These are phyloP conservation scores for Phthorimaea operculella DNA, from an alignment of 1,140 invertebrate species.

Conservation along the genomic window DNA sequence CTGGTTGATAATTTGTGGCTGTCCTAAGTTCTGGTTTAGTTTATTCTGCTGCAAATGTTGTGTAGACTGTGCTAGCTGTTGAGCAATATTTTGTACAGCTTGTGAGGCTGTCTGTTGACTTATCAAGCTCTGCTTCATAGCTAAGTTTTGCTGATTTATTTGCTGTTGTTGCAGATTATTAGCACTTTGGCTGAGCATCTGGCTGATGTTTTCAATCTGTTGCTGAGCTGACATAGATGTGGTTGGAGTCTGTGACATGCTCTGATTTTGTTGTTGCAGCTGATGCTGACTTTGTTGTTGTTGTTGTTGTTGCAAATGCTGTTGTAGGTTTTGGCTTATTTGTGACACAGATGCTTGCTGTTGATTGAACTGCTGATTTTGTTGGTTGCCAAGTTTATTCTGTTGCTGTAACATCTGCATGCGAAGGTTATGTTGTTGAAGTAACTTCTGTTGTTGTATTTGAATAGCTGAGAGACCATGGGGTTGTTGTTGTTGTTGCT, in stretches of 20 bases:
- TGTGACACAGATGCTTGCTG: conserved; percentile 46
- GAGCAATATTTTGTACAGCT: conserved; percentile 61
- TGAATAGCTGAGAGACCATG: conserved; percentile 59
- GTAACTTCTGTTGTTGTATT: conserved; percentile 62
- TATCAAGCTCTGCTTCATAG: conserved; percentile 52
- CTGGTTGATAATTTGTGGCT: conserved; percentile 49
- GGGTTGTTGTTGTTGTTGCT: conserved; percentile 36
- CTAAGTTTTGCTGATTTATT: conserved; percentile 50
- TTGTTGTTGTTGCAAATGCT: conserved; percentile 55
- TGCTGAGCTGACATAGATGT: conserved; percentile 57
- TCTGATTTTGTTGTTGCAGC: conserved; percentile 50
- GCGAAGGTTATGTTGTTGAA: conserved; percentile 62
- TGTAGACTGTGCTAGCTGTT: conserved; percentile 58
- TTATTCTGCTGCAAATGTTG: conserved; percentile 56
- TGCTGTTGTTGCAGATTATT: conserved; percentile 58
- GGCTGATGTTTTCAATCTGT: conserved; percentile 61
- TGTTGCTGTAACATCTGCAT: conserved; percentile 62
- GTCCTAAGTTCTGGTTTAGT: conserved; percentile 44
- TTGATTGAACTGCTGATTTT: conserved; percentile 52
- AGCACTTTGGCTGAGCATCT: conserved; percentile 61
- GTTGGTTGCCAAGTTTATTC: conserved; percentile 53
- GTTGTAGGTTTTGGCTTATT: conserved; percentile 51
- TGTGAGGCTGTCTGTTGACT: conserved; percentile 53
- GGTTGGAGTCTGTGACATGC: conserved; percentile 42
- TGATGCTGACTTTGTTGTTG: conserved; percentile 28